Conservation (phyloP, 2,888 invertebrate genomes). For the Agrenia bidenticulata region DNA sequence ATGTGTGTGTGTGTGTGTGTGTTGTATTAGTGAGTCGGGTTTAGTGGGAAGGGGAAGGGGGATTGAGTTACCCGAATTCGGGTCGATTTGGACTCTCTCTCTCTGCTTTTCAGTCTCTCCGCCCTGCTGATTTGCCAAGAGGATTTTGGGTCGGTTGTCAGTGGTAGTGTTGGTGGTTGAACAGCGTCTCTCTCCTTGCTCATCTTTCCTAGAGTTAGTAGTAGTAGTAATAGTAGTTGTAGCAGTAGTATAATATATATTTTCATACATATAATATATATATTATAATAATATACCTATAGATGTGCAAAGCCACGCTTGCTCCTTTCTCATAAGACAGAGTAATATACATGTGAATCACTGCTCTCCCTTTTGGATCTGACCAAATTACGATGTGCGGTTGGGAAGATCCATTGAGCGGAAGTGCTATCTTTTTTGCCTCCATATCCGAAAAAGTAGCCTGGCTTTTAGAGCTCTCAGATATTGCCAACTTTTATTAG, state of each 20-base stretch:
- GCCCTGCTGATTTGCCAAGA: slow-evolving; percentile 49
- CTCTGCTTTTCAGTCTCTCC: slow-evolving; percentile 36
- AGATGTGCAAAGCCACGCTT: no score
- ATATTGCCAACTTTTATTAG: slow-evolving; percentile 54
- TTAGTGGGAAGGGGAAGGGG: slow-evolving; percentile 27
- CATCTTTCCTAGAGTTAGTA: neutral
- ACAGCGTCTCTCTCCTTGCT: slow-evolving; percentile 2
- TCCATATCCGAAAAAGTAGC: slow-evolving; percentile 42
- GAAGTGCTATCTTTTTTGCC: slow-evolving; percentile 53
- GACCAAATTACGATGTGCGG: slow-evolving; percentile 53
- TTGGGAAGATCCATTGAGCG: slow-evolving; percentile 53
- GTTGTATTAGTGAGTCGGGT: neutral
- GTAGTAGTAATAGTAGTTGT: no score
- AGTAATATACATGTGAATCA: slow-evolving; percentile 14
- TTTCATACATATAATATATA: no score
- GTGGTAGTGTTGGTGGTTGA: slow-evolving; percentile 21
- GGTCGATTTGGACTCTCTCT: slow-evolving; percentile 39
- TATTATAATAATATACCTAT: no score
- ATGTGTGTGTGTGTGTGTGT: no score
- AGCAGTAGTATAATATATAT: no score
- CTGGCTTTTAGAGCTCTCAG: slow-evolving; percentile 46
- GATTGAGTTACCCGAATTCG: slow-evolving; percentile 33
- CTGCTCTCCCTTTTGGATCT: slow-evolving; percentile 27
- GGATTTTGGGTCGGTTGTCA: slow-evolving; percentile 24
- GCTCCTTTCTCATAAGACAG: no score